Evolutionary conservation across 1,140 invertebrate genomes (phyloP), one percentile per base, ranked within the genome.

Genomic region (Tribolium castaneum): DNA sequence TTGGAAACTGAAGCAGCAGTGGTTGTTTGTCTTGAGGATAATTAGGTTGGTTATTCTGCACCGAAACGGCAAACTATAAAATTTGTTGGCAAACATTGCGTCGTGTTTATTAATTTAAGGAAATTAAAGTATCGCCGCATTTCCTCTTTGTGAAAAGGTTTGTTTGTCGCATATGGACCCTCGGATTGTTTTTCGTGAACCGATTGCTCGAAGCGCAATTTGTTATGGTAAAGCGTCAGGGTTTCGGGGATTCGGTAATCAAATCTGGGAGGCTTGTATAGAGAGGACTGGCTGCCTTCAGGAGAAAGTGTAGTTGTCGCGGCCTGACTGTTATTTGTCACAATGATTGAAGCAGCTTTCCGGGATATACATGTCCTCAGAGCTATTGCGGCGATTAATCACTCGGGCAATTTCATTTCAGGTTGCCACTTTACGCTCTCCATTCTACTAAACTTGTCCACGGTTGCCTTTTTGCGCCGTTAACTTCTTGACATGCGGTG

Each of bases 351-450:
- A 83, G 80, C 80, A 81, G 83, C 82, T 83, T 80, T 80, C 76
- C 78, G 49, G 82, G 80, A 83, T 83, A 83, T 84, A 83, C 82
- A 83, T 83, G 82, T 84, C 82, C 82, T 83, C 82, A 75, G 62
- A 81, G 80, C 81, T 83, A 83, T 83, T 83, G 81, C 83, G 59
- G 75, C 82, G 82, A 84, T 85, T 85, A 85, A 85, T 85, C 84
- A 85, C 84, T 75, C 76, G 16, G 77, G 80, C 84, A 84, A 84
- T 84, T 84, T 84, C 80, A 82, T 80, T 82, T 80, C 73, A 75
- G 62, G 72, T 76, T 79, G 62, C 77, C 74, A 78, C 54, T 80
- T 80, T 80, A 56, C 39, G 74, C 76, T 70, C 73, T 74, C 59
- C 70, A 76, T 74, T 66, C 77, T 52, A 62, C 72, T 54, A 75